Evolutionary conservation across 2,888 invertebrate genomes (phyloP), one percentile per base, ranked within the genome.

Genomic region (Drosophila sordidula): DNA sequence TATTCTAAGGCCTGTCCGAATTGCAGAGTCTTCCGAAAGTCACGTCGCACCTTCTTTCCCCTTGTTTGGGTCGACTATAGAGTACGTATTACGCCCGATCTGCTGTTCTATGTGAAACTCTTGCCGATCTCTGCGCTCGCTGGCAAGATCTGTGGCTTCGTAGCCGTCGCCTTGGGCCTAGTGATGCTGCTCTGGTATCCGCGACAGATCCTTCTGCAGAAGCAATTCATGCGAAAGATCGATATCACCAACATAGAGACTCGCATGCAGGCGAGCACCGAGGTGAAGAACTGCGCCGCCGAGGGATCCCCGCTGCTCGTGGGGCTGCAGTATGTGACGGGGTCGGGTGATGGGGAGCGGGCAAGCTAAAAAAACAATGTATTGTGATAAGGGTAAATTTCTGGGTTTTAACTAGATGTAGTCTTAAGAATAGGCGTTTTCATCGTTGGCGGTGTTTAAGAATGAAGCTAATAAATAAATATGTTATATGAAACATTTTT

Each of bases 41-140:
- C 75, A 3, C 84, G 79, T 6, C 78, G 73, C 3, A 75, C 76
- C 4, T 80, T 88, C 47, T 80, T 90, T 34, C 91, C 90, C 0
- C 78, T 88, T 2, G 61, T 89, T 3, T 90, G 90, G 90, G 87
- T 75, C n/a, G 91, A 90, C 25, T 89, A 87, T 50, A 47, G 65
- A 3, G 76, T 84, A 3, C 64, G 70, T 22, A 70, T 90, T 34
- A 70, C 90, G 0, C 61, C 86, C 1, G 77, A 79, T 25, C 69
- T 89, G n/a, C 45, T 82, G 2, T 42, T 45, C 6, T 76, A 88
- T 12, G 42, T 90, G 1, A 81, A 77, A 66, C 47, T 87, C 22
- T 12, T 90, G 29, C 75, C 78, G 0, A 62, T 81, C 12, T 49
- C 75, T 1, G 61, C 61, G 8, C 26, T 80, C 4, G 38, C 71